phyloP scores from a whole-genome alignment of 2,888 invertebrate species.

The Hydriomena furcata region DNA sequence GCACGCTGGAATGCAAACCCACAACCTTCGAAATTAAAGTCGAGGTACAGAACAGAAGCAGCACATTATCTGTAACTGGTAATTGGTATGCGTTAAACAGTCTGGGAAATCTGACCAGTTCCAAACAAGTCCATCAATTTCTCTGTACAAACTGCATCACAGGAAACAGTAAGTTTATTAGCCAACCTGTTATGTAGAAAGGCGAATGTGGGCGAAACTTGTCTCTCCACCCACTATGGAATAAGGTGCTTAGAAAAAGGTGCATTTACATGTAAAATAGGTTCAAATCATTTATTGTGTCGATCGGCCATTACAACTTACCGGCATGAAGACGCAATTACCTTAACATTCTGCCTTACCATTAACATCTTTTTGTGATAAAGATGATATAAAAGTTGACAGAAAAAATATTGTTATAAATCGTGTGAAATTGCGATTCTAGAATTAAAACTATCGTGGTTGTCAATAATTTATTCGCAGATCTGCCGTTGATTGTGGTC shows the following conservation, averaged over 20 bases:
- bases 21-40: no score
- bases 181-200: conserved; percentile 60
- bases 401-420: no score
- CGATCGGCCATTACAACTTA: neutral
- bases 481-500: no score
- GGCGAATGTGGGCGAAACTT: conserved; percentile 57
- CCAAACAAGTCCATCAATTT: conserved; percentile 21
- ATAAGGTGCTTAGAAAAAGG: conserved; percentile 35
- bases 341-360: no score
- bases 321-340: neutral
- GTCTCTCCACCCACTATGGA: conserved; percentile 47
- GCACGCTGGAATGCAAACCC: no score
- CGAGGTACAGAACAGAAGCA: no score
- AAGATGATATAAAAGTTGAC: no score
- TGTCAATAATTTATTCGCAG: no score
- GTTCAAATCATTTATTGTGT: neutral
- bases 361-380: no score
- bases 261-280: conserved; percentile 5
- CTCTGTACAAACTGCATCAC: conserved; percentile 17
- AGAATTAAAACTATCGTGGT: no score
- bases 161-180: conserved; percentile 31
- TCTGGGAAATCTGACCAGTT: neutral
- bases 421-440: no score
- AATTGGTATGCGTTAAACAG: neutral
- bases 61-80: no score